Percentiles rank a stretch among this genome's conserved stretches.
These are phyloP conservation scores for Heliconius eleuchia DNA, from an alignment of 1,140 invertebrate genomes.

Conservation along the genomic window DNA sequence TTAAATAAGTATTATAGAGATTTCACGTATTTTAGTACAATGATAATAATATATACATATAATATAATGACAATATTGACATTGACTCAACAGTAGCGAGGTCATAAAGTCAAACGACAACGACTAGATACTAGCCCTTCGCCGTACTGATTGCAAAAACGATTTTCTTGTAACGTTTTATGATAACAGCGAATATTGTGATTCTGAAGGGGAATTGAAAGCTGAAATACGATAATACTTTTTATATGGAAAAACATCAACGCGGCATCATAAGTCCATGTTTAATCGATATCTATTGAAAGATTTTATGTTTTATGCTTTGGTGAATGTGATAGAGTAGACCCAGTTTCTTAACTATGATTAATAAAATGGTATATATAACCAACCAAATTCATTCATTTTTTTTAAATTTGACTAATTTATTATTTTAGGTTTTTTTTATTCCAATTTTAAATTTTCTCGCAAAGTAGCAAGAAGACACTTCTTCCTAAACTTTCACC, in stretches of 20 bases:
- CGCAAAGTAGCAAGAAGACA: no score
- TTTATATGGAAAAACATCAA: conserved; percentile 1
- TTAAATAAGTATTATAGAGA: background rate
- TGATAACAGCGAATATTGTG: conserved; percentile 7
- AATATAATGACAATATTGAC: background rate
- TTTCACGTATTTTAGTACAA: background rate
- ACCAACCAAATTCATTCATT: no score
- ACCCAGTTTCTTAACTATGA: no score
- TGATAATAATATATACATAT: background rate
- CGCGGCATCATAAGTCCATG: background rate
- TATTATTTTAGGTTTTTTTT: no score
- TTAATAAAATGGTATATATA: no score
- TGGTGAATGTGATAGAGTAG: no score
- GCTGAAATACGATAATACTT: conserved; percentile 6
- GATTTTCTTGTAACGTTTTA: conserved; percentile 13
- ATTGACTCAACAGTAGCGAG: background rate
- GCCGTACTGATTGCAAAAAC: conserved; percentile 4
- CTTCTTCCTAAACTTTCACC: no score
- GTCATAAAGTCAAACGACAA: background rate
- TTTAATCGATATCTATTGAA: background rate
- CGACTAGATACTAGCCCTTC: conserved; percentile 2
- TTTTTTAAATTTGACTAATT: no score
- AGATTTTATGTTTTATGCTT: background rate
- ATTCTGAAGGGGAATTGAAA: conserved; percentile 6
- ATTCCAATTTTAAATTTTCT: no score